Evolutionary conservation across 1,140 invertebrate species (phyloP).

Genomic region (Sipha flava): DNA sequence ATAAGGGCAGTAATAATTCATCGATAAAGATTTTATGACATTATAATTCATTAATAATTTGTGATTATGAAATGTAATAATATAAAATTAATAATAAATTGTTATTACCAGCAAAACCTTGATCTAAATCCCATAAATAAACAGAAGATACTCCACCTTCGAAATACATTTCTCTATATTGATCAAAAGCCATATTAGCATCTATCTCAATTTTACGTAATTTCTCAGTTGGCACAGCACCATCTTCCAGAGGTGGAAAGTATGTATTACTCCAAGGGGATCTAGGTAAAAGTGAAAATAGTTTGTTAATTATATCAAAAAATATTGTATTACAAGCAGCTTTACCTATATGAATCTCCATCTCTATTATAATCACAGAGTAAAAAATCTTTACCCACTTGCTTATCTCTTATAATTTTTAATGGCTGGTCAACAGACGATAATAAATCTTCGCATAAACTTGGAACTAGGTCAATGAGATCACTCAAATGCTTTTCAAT

Average conservation of each 20-base stretch:
- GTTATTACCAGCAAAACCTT: slow-evolving; percentile 80
- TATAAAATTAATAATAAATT: background rate
- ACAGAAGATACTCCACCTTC: slow-evolving; percentile 99
- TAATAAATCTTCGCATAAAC: slow-evolving; percentile 90
- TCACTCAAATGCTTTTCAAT: slow-evolving; percentile 98
- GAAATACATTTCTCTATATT: slow-evolving; percentile 99
- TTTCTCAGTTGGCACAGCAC: slow-evolving; percentile 93
- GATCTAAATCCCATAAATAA: slow-evolving; percentile 98
- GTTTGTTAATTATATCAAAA: no score
- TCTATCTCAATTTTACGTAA: slow-evolving; percentile 94
- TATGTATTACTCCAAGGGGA: slow-evolving; percentile 99
- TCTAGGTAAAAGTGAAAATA: slow-evolving; percentile 46
- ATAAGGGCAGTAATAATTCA: no score
- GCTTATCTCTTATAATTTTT: slow-evolving; percentile 93
- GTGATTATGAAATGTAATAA: background rate
- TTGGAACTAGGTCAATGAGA: slow-evolving; percentile 91
- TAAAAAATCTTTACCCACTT: slow-evolving; percentile 91
- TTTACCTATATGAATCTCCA: slow-evolving; percentile 91
- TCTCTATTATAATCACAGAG: slow-evolving; percentile 99
- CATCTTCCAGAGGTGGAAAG: slow-evolving; percentile 95
- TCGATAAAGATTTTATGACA: no score
- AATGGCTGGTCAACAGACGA: slow-evolving; percentile 97
- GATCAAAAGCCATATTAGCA: slow-evolving; percentile 96
- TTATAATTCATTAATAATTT: no score
- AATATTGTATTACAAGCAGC: background rate